phyloP scores from a whole-genome alignment of 1,140 invertebrate genomes.

The Drosophila eugracilis region DNA sequence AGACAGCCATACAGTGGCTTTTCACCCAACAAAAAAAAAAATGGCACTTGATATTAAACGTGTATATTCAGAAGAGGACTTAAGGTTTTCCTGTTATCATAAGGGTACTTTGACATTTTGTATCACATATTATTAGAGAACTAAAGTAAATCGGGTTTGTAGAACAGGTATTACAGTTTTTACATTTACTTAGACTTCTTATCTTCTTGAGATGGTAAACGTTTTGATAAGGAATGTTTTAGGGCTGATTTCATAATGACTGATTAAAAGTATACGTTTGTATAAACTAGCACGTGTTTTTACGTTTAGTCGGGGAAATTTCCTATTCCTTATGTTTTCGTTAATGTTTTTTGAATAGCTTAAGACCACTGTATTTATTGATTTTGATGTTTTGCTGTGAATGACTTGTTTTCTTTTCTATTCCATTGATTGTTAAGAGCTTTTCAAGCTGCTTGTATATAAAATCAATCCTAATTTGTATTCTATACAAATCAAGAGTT shows the following conservation, averaged over 20 bases:
- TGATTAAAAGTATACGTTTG: conserved; percentile 2
- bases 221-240: conserved; percentile 5
- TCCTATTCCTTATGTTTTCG: no score
- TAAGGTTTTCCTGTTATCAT: no score
- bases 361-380: conserved; percentile 30
- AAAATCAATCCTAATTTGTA: conserved; percentile 42
- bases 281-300: neutral
- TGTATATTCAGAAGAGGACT: no score
- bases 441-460: conserved; percentile 18
- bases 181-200: conserved; percentile 8
- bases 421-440: conserved; percentile 10
- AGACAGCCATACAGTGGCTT: conserved; percentile 29
- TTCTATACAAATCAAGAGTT: conserved; percentile 19
- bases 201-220: conserved; percentile 1
- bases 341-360: neutral
- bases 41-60: neutral
- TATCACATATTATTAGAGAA: no score
- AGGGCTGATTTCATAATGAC: neutral
- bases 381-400: conserved; percentile 25
- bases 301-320: no score
- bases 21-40: neutral
- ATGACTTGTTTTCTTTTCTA: conserved; percentile 3
- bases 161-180: neutral
- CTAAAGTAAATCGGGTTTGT: neutral
- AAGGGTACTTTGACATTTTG: no score